Conservation (phyloP, 2,888 invertebrate genomes). For the Rhaphigaster nebulosa region DNA sequence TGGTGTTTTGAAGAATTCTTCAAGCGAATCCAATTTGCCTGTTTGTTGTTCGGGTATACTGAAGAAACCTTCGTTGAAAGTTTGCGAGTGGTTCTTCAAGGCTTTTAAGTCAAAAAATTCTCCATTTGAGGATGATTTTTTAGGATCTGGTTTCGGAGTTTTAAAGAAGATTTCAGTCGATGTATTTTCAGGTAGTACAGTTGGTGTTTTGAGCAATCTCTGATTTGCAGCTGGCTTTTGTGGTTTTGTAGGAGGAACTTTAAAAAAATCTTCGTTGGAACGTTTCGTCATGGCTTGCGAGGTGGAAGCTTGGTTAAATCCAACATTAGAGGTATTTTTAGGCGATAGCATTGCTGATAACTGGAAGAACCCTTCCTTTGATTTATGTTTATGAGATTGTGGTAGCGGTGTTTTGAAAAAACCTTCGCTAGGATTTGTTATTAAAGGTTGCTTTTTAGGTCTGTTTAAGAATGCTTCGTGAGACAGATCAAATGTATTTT, state of each 20-base stretch:
- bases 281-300: neutral
- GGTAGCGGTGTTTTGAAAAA: constrained; percentile 1
- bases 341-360: neutral
- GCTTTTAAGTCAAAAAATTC: neutral
- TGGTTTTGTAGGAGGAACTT: neutral
- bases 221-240: neutral
- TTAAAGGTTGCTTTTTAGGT: neutral
- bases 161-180: neutral
- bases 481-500: neutral
- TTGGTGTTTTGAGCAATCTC: neutral
- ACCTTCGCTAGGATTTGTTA: neutral
- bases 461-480: neutral
- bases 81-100: neutral
- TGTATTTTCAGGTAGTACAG: neutral
- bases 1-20: constrained; percentile 17
- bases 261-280: neutral
- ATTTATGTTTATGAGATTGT: neutral
- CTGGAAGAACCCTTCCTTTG: constrained; percentile 2
- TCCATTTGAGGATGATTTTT: neutral
- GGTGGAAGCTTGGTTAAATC: neutral
- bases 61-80: neutral
- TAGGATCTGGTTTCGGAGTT: neutral
- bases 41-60: neutral
- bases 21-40: neutral
- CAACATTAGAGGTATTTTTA: neutral